Conservation (phyloP, 2,113 vertebrate genomes). For the Sylvia atricapilla region DNA sequence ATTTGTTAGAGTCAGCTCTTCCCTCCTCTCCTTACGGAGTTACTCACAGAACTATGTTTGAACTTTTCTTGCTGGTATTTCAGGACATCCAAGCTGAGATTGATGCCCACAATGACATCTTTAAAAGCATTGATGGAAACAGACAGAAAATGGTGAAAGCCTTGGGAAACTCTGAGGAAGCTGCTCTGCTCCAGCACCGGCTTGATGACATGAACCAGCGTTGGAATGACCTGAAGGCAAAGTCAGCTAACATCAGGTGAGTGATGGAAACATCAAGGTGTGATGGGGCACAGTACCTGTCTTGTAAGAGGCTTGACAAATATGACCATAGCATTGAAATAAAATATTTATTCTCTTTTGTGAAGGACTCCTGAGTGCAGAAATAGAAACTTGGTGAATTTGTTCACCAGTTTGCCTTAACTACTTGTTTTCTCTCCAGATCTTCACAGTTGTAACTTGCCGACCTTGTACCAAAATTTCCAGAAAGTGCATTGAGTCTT, state of each 20-base stretch:
- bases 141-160: constrained; percentile 96
- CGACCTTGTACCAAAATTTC: not conserved
- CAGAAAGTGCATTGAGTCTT: not conserved
- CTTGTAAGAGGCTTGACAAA: not conserved
- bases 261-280: not conserved
- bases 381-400: not conserved
- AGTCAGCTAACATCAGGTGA: constrained; percentile 92
- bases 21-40: not conserved
- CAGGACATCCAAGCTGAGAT: constrained; percentile 99
- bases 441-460: not conserved
- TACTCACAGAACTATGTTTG: not conserved
- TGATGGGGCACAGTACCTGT: not conserved
- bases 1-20: not conserved
- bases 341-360: not conserved
- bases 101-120: constrained; percentile 98
- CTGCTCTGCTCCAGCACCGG: constrained; percentile 89
- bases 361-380: not conserved
- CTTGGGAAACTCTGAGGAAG: constrained; percentile 93
- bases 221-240: constrained; percentile 93
- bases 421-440: not conserved
- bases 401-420: not conserved
- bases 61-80: constrained; percentile 34
- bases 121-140: constrained; percentile 94
- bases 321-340: not conserved
- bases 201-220: constrained; percentile 99